Evolutionary conservation across 2,797 vertebrate genomes (phyloP), one percentile per base, ranked within the genome.

Genomic region (Anisognathus igniventris): DNA sequence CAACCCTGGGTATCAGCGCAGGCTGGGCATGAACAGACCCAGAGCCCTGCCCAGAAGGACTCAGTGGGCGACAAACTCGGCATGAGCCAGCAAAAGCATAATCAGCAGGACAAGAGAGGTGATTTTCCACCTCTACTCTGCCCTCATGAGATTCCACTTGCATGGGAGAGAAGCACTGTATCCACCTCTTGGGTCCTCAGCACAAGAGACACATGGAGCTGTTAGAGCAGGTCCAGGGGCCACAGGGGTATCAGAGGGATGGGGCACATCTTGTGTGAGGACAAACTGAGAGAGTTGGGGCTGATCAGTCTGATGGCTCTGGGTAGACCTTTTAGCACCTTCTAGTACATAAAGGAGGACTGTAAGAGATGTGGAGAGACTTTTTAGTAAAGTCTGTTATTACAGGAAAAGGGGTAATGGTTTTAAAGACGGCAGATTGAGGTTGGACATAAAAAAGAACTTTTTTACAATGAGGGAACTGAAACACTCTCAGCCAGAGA

Each of bases 1-100:
- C 30, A 65, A 3, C 1, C 11, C 44, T 8, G 0, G 0, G 5
- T 23, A 28, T 5, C 37, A 48, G 22, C 53, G 8, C n/a, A 72
- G 30, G 24, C 39, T 68, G 57, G 31, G 16, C 7, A 68, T 27
- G 25, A 37, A 30, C 20, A 62, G 31, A 37, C 1, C 3, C 4
- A 53, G 20, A 42, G 40, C 17, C 39, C 45, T 48, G 39, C 2
- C 6, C 24, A 48, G 45, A 28, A 28, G 21, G 45, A 27, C 18
- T 19, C 18, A 31, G 9, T 25, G 15, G 28, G 10, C 15, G 23
- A 56, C n/a, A 81, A 12, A 24, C 48, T 72, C 31, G 5, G 33
- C 50, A 24, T 24, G 39, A 28, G 7, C 6, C 7, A 21, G 18
- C 15, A 45, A 61, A 56, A 37, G 7, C 3, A 3, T 17, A 20